Conservation (phyloP, 2,113 vertebrate species). For the Prolemur simus region DNA sequence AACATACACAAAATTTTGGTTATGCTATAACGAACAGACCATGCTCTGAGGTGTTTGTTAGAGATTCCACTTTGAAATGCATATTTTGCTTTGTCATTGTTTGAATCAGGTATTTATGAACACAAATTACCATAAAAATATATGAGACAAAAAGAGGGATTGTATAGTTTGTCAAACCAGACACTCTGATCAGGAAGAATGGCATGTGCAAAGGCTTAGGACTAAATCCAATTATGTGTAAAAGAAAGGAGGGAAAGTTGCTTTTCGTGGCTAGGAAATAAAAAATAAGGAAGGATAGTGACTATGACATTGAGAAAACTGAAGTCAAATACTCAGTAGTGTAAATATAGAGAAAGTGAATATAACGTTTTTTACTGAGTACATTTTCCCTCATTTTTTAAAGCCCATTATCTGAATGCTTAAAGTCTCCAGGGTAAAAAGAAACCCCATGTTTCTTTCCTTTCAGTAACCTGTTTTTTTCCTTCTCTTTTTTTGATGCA, state of each 20-base stretch:
- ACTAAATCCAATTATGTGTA: conserved; percentile 1
- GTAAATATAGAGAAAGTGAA: neutral
- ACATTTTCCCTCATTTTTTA: neutral
- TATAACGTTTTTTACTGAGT: neutral
- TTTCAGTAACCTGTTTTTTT: neutral
- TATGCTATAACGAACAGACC: neutral
- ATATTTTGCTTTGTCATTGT: neutral
- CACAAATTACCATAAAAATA: neutral
- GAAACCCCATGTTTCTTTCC: neutral
- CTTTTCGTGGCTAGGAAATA: neutral
- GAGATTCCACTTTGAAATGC: neutral
- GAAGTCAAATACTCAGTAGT: conserved; percentile 2
- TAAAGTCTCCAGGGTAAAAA: neutral
- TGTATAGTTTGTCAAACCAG: neutral
- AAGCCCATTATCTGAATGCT: neutral
- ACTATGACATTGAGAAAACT: conserved; percentile 4
- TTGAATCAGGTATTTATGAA: neutral
- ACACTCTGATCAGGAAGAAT: neutral
- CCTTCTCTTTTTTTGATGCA: neutral
- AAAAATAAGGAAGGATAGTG: neutral
- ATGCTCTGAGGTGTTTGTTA: neutral
- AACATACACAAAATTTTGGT: neutral
- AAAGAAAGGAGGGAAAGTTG: neutral
- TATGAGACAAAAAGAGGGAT: neutral
- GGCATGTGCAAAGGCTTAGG: neutral